A percentile compares a stretch with the other conserved stretches of the same genome.
These are phyloP conservation scores for Ethmia dodecea DNA, from an alignment of 2,888 invertebrate species.

Conservation along the genomic window DNA sequence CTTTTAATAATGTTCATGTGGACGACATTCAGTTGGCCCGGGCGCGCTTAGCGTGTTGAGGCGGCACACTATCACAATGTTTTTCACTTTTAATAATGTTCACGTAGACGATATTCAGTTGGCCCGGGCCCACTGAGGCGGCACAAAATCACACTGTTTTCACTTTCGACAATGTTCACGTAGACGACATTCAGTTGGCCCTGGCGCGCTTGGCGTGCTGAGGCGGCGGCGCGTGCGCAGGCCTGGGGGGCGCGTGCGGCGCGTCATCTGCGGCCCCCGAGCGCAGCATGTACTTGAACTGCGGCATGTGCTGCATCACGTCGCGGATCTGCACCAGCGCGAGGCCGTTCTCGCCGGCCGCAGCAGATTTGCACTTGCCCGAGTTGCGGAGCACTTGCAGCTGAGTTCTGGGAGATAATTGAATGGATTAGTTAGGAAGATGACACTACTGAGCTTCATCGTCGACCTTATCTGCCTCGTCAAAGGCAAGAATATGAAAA, in stretches of 20 bases:
- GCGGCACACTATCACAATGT: too few species aligned
- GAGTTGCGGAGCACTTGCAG: slow-evolving; percentile 86
- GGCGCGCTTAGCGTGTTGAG: slow-evolving; percentile 42
- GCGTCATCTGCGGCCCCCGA: slow-evolving; percentile 54
- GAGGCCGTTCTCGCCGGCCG: slow-evolving; percentile 82
- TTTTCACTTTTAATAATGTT: not conserved
- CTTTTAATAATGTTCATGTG: not conserved
- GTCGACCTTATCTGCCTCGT: too few species aligned
- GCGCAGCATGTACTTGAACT: slow-evolving; percentile 90
- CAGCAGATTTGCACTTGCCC: slow-evolving; percentile 82
- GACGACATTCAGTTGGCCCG: slow-evolving; percentile 43
- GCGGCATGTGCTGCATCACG: slow-evolving; percentile 91
- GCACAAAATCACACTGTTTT: too few species aligned
- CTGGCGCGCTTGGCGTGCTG: slow-evolving; percentile 48
- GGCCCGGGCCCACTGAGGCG: slow-evolving; percentile 44
- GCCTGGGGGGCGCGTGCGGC: slow-evolving; percentile 25
- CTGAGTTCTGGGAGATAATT: slow-evolving; percentile 81
- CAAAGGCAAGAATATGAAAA: too few species aligned
- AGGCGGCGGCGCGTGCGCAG: slow-evolving; percentile 30
- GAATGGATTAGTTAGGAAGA: too few species aligned
- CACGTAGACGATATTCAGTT: slow-evolving; percentile 28
- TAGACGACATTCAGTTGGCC: slow-evolving; percentile 37
- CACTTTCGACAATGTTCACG: not conserved
- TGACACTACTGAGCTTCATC: too few species aligned
- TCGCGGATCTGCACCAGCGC: slow-evolving; percentile 90